Evolutionary conservation across 2,888 invertebrate genomes (phyloP), one percentile per base, ranked within the genome.

Genomic region (Heliconius cydno): DNA sequence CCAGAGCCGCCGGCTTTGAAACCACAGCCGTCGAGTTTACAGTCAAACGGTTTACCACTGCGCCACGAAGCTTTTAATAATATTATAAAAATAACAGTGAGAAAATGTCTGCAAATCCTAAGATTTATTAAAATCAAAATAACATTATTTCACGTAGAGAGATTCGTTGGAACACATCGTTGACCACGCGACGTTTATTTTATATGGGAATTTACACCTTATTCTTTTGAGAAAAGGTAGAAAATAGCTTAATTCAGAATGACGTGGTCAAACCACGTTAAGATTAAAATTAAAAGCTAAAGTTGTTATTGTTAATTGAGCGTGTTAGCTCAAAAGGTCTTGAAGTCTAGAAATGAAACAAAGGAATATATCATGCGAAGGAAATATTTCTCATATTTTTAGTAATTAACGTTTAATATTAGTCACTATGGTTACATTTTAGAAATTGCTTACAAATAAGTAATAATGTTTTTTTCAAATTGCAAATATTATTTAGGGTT

Each of bases 331-430:
- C 52, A 73, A 73, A 72, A 78, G 66, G 73, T 66, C 66, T 68
- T 41, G 60, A 67, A 75, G 75, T 79, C 60, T 73, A 66, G 76
- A 79, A 71, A 71, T 79, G 60, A 65, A 79, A 79, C 79, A 79
- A 71, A 79, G 76, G 52, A 60, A 41, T 30, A 57, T 28, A 63
- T 41, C 73, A 38, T 60, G 60, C 60, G n/a, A 73, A 34, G 38
- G 34, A 73, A 73, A 41, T 70, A 70, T 6, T 70, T 41, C 41
- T 70, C 25, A 38, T 34, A 68, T 70, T 70, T n/a, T 68, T 68
- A 34, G 19, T 38, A 70, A 41, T 15, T 65, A 6, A 7, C 28
- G 15, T 28, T 65, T 7, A 30, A 25, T 25, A 28, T 63, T 25
- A 28, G 25, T 28, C 63, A 63, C 5, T 25, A 3, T 63, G 10